phyloP scores from a whole-genome alignment of 2,113 vertebrate genomes.

The Arizona elegans region DNA sequence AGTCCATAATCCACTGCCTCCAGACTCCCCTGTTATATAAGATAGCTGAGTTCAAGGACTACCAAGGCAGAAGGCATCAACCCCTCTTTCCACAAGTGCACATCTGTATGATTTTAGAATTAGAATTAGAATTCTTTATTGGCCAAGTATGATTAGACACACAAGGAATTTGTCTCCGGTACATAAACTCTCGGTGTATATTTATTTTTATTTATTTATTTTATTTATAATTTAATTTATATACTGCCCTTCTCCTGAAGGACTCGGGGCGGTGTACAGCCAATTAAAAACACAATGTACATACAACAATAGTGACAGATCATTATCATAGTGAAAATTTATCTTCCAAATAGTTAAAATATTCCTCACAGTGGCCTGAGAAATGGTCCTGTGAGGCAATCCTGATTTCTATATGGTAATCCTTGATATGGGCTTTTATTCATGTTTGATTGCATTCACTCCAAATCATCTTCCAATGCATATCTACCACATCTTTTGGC shows the following conservation, averaged over 20 bases:
- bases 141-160: too few relatives aligned
- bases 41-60: neutral
- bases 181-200: too few relatives aligned
- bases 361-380: neutral
- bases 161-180: too few relatives aligned
- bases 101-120: neutral
- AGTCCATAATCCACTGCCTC: neutral
- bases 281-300: too few relatives aligned
- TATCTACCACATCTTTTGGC: neutral
- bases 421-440: neutral
- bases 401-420: neutral
- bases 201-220: too few relatives aligned
- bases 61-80: neutral
- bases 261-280: too few relatives aligned
- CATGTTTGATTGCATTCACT: neutral
- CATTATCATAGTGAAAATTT: too few relatives aligned
- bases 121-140: neutral
- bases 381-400: neutral
- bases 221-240: too few relatives aligned
- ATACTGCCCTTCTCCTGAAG: too few relatives aligned
- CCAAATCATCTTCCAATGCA: neutral
- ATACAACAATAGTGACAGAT: too few relatives aligned
- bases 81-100: neutral
- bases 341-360: neutral
- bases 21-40: neutral